Percentiles rank a stretch among this genome's conserved stretches.
These are phyloP conservation scores for Gymnocheta viridis DNA, from an alignment of 2,888 invertebrate species.

Conservation along the genomic window DNA sequence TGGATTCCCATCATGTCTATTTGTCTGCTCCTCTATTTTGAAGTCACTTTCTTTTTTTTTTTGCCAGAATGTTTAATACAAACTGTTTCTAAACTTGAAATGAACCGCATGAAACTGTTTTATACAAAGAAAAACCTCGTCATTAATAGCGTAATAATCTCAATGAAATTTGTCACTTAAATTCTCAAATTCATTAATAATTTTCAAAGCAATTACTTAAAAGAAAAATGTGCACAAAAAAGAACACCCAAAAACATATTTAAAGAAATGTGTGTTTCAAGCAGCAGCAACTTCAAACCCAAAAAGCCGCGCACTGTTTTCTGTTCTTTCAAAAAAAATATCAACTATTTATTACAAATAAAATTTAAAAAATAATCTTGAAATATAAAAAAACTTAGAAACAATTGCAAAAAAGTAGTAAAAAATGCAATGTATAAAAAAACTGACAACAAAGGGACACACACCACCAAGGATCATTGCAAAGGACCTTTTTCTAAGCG, in stretches of 20 bases:
- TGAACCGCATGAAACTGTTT: no score
- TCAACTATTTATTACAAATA: conserved; percentile 47
- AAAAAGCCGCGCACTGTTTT: conserved; percentile 25
- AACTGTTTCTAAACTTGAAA: no score
- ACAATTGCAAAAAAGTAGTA: conserved; percentile 49
- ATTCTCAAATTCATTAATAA: conserved; percentile 20
- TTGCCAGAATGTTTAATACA: no score
- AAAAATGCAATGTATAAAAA: conserved; percentile 4
- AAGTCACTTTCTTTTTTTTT: no score
- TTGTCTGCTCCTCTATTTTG: no score
- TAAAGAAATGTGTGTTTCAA: not conserved
- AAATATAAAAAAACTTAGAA: not conserved
- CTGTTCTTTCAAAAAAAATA: conserved; percentile 10
- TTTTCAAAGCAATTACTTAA: not conserved
- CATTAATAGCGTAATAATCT: conserved; percentile 32
- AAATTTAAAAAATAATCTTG: conserved; percentile 6
- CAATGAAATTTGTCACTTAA: conserved; percentile 30
- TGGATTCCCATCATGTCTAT: no score
- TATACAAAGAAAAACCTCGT: not conserved
- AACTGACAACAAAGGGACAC: conserved; percentile 51
- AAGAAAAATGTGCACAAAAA: not conserved
- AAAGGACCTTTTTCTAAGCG: conserved; percentile 16
- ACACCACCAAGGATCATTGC: conserved; percentile 55
- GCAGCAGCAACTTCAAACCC: conserved; percentile 35
- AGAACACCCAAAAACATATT: conserved; percentile 20